These are phyloP conservation scores for Cheirogaleus medius DNA, from an alignment of 2,113 vertebrate genomes.

Conservation along the genomic window DNA sequence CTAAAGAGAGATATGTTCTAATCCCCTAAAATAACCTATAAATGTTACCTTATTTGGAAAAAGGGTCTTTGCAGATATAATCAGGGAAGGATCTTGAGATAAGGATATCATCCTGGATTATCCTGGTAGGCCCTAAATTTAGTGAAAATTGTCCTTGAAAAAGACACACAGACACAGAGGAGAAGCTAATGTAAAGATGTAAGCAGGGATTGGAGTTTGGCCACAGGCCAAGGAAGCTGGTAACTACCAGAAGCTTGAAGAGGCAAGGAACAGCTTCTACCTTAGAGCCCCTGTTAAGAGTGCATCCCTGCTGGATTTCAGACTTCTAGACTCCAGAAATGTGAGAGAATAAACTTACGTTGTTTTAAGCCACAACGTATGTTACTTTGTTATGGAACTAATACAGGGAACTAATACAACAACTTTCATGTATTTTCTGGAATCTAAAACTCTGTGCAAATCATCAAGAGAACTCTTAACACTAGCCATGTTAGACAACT, in stretches of 20 bases:
- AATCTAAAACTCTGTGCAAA: not conserved
- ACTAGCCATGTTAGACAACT: not conserved
- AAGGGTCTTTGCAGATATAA: not conserved
- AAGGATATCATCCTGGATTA: not conserved
- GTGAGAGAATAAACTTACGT: not conserved
- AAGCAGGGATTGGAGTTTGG: not conserved
- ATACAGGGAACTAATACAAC: not conserved
- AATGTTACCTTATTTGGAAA: not conserved
- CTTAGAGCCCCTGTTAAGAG: too few relatives aligned
- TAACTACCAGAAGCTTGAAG: not conserved
- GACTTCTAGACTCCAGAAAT: not conserved
- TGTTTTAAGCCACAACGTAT: not conserved
- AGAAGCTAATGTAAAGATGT: not conserved
- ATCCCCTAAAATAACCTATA: not conserved
- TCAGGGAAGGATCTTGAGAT: not conserved
- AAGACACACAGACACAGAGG: not conserved
- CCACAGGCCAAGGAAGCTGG: not conserved
- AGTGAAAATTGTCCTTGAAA: not conserved
- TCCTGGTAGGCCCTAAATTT: not conserved
- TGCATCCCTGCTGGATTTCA: not conserved
- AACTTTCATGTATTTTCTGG: not conserved
- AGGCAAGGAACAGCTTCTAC: not conserved
- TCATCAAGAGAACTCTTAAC: not conserved
- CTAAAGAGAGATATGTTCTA: not conserved
- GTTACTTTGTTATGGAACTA: not conserved